Base-by-base conservation (phyloP, 1,140 invertebrate genomes). In the Calephelis nemesis region DNA sequence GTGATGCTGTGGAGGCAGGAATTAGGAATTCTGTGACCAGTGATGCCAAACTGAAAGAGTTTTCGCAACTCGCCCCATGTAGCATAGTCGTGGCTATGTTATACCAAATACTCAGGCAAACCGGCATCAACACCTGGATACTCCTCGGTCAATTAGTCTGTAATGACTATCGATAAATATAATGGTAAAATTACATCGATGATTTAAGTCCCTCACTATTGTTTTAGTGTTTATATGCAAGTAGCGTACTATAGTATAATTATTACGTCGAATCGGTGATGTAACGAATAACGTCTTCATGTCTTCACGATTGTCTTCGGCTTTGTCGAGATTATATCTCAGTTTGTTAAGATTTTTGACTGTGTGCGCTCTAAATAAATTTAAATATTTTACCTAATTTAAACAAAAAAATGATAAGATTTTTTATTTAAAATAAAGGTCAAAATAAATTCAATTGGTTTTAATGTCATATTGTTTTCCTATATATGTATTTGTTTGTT, bases 221-320 rank as follows among this genome's bases (percentile, higher is more conserved):
- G 15, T 7, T 19, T 19, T 50, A 13, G 49, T 50, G 13, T 58
- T 58, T 30, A 13, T 12, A 79, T 77, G 72, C 77, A 74, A 60
- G 52, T n/a, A 66, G 68, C 72, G 75, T 75, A 70, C 65, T 12
- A 15, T 73, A 71, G 42, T 45, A 7, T 45, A 7, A 45, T 45
- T 45, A 75, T 79, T 77, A 77, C 78, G 67, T 65, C 54, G 74
- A 79, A 76, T 65, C 13, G 50, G 58, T 74, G 72, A 75, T 73
- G 73, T 65, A 74, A 74, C 67, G 71, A 76, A 78, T 71, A 67
- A 66, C 74, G 70, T 71, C 69, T 63, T 52, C 71, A 67, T 67
- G 73, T 76, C 69, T 77, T 69, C 62, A 40, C 47, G 70, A 64
- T 52, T 48, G 70, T 52, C 70, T 70, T 72, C 69, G 63, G 52